Base-by-base conservation (phyloP, 2,797 vertebrate genomes). In the Typhlichthys eigenmanni region DNA sequence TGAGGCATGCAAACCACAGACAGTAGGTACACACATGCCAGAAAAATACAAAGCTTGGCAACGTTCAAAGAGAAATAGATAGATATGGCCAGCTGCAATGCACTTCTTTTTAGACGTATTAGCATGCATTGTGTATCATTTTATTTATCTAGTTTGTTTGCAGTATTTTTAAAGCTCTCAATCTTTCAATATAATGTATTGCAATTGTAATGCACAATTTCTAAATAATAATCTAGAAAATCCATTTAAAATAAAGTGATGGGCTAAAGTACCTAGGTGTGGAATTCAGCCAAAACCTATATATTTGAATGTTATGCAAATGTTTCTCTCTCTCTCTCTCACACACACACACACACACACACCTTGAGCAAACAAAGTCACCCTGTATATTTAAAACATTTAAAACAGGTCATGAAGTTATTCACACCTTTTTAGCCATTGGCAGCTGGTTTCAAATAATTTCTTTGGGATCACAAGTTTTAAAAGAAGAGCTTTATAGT, bases 401-500 rank as follows among this genome's bases (percentile, higher is more conserved):
- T 0, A 16, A 0, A 13, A 55, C 29, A 9, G 34, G 55, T 66
- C 34, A 72, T n/a, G 46, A 57, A 62, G 53, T 52, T 10, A 46
- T 47, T 63, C 46, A 53, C 63, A 13, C 17, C 47, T 29, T 38
- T 51, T 5, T 5, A 29, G 24, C 47, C 4, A 62, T 0, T 52
- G 9, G 47, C 17, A 17, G 38, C 19, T 7, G 48, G 12, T 43
- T 17, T 13, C 67, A 64, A 70, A 5, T 14, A 4, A 65, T 68
- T 61, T 13, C 34, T 29, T 47, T 62, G 13, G 17, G 57, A 5
- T 4, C 60, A 58, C n/a, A 19, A 19, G 12, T 4, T 60, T 55
- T 13, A 29, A 29, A 29, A 29, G 24, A 0, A 29, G 24, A 4
- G 24, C 24, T 29, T 29, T 19, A 19, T 19, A 19, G 19, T 2